Evolutionary conservation across 1,140 invertebrate genomes (phyloP).

Genomic region (Arion vulgaris): DNA sequence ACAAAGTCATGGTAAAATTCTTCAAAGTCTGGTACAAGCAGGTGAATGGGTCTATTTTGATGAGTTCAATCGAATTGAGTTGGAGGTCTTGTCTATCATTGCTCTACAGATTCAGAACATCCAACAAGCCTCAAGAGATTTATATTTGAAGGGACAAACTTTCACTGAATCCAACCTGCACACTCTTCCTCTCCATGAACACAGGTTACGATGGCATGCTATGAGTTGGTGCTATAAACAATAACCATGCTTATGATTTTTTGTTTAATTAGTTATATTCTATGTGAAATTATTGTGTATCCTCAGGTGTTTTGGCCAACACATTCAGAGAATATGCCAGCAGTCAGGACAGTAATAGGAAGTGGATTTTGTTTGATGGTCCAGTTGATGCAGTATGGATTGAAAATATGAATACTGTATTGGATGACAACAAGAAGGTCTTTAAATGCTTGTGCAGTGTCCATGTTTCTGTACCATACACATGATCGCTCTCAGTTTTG

Average conservation of each 20-base stretch:
- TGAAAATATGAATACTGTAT: constrained; percentile 75
- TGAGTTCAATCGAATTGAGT: constrained; percentile 80
- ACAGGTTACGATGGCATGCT: constrained; percentile 72
- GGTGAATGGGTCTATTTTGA: constrained; percentile 75
- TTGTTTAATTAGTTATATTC: too few species aligned
- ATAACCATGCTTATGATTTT: too few species aligned
- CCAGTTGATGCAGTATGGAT: constrained; percentile 75
- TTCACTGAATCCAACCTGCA: constrained; percentile 70
- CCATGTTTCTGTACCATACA: too few species aligned
- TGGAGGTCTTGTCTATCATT: constrained; percentile 90
- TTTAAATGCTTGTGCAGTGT: too few species aligned
- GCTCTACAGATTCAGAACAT: constrained; percentile 77
- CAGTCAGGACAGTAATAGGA: constrained; percentile 70
- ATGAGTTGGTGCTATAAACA: too few species aligned
- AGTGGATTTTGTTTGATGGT: constrained; percentile 76
- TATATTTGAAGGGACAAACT: constrained; percentile 73
- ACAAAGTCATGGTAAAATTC: constrained; percentile 74
- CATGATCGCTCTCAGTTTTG: too few species aligned
- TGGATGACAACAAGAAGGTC: constrained; percentile 75
- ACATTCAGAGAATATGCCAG: constrained; percentile 73
- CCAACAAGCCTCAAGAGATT: constrained; percentile 72
- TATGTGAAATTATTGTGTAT: too few species aligned
- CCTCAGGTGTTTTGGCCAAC: constrained; percentile 76
- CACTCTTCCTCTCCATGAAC: constrained; percentile 74
- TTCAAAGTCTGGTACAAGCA: constrained; percentile 73